A percentile compares a stretch with the other conserved stretches of the same genome.
These are phyloP conservation scores for Erebia ligea DNA, from an alignment of 2,888 invertebrate genomes.

Conservation along the genomic window DNA sequence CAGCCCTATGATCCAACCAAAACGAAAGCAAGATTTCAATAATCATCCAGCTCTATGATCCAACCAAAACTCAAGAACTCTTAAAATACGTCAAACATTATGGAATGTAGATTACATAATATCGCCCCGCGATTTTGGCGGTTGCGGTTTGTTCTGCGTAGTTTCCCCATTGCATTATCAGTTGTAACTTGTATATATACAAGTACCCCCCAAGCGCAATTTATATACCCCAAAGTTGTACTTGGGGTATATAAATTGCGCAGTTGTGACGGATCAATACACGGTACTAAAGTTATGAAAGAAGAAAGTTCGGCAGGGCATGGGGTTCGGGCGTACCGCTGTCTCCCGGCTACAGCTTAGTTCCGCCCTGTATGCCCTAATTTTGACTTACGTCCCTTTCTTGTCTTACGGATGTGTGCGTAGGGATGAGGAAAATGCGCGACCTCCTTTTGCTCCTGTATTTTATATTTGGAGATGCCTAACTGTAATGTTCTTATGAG, in stretches of 20 bases:
- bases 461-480: constrained; percentile 31
- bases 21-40: neutral
- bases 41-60: neutral
- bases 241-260: constrained; percentile 78
- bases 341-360: constrained; percentile 79
- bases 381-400: constrained; percentile 70
- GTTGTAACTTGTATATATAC: constrained; percentile 34
- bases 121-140: constrained; percentile 27
- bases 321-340: constrained; percentile 76
- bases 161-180: constrained; percentile 50
- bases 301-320: constrained; percentile 80
- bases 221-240: no score
- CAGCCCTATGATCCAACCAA: no score
- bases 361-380: constrained; percentile 82
- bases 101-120: no score
- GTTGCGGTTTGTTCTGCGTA: constrained; percentile 42
- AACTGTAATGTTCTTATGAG: constrained; percentile 30
- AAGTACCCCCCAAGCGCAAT: no score
- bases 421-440: constrained; percentile 51
- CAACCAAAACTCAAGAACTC: no score
- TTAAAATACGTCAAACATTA: no score
- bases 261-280: constrained; percentile 82
- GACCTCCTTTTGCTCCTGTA: constrained; percentile 37
- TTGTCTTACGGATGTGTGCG: constrained; percentile 60
- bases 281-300: constrained; percentile 80